phyloP scores from a whole-genome alignment of 2,113 vertebrate genomes.

The Ictidomys tridecemlineatus region DNA sequence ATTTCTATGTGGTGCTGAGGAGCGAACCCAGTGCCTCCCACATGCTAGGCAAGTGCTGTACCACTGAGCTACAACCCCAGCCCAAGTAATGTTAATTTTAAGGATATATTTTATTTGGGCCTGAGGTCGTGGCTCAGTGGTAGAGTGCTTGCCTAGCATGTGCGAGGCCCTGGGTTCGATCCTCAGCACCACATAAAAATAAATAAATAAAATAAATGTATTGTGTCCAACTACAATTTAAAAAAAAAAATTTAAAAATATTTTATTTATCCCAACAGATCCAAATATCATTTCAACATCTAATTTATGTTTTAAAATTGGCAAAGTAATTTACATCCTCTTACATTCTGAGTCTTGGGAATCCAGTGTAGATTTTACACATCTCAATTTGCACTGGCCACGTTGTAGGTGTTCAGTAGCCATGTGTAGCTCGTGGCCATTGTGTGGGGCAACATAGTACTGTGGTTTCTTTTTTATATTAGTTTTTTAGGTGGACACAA shows the following conservation, averaged over 20 bases:
- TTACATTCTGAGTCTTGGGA: not conserved
- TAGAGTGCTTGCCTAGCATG: too few species aligned
- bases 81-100: not conserved
- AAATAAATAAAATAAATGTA: too few species aligned
- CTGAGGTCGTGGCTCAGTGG: too few species aligned
- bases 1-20: too few species aligned
- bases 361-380: not conserved
- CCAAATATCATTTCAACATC: constrained; percentile 21
- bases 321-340: not conserved
- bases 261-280: not conserved
- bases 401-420: not conserved
- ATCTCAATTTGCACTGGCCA: not conserved
- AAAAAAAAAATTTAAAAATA: not conserved
- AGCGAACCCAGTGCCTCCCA: too few species aligned
- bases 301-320: not conserved
- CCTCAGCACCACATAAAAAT: too few species aligned
- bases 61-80: too few species aligned
- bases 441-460: not conserved
- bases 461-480: not conserved
- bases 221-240: too few species aligned
- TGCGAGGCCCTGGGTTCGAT: too few species aligned
- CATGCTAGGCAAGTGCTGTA: too few species aligned
- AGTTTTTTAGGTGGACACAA: too few species aligned
- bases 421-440: too few species aligned
- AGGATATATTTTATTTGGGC: not conserved